These are phyloP conservation scores for Fregetta grallaria DNA, from an alignment of 2,113 vertebrate genomes.

Conservation along the genomic window DNA sequence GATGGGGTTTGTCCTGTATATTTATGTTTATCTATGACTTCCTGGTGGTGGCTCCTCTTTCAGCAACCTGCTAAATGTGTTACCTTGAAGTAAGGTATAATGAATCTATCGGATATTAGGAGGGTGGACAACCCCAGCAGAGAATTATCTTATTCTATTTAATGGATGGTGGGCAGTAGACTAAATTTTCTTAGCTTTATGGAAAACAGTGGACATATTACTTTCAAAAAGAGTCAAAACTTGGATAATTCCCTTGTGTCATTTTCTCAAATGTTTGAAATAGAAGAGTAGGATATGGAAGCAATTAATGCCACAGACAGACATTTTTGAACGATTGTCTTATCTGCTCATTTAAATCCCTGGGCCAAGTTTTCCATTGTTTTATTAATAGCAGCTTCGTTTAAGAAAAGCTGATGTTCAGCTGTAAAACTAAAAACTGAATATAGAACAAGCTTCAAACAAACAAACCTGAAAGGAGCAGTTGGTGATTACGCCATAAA, in stretches of 20 bases:
- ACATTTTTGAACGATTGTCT: background rate
- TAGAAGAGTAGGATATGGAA: background rate
- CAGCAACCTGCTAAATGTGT: background rate
- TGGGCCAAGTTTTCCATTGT: background rate
- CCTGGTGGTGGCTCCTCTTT: background rate
- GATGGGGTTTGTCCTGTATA: background rate
- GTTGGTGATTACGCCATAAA: background rate
- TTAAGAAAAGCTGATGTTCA: background rate
- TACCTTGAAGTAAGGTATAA: background rate
- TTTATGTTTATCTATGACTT: background rate
- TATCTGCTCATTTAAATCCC: background rate
- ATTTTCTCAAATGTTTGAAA: background rate
- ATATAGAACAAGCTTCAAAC: background rate
- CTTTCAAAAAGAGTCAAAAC: background rate
- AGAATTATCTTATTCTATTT: background rate
- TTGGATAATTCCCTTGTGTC: background rate
- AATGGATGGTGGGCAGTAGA: background rate
- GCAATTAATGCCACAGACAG: background rate
- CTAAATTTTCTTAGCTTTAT: background rate
- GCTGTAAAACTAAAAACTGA: background rate
- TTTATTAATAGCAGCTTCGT: background rate
- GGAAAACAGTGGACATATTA: background rate
- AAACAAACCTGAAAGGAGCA: background rate
- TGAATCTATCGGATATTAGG: rapidly evolving
- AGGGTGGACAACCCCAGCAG: background rate